Conservation (phyloP, 2,797 vertebrate species). For the Phyllotis vaccarum region DNA sequence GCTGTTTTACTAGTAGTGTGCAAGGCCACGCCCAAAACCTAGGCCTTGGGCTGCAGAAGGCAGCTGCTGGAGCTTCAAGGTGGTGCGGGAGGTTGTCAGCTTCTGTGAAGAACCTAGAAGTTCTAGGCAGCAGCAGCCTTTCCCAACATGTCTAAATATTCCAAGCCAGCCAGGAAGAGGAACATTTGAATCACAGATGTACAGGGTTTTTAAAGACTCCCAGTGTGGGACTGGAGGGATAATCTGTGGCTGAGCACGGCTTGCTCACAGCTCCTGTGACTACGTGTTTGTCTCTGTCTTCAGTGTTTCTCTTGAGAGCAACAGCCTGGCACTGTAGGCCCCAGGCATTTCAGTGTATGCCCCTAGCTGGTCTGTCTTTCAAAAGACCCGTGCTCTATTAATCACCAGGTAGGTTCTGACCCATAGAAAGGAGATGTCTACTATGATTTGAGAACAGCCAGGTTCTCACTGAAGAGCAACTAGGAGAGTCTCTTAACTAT, state of each 20-base stretch:
- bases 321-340: background rate
- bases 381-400: background rate
- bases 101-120: no score
- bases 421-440: background rate
- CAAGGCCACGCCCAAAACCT: no score
- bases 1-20: rapidly evolving
- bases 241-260: background rate
- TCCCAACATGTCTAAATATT: rapidly evolving
- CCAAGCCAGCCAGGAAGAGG: background rate
- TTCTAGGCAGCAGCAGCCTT: background rate
- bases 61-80: rapidly evolving
- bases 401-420: background rate
- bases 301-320: background rate
- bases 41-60: background rate
- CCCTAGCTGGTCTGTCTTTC: background rate
- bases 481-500: background rate
- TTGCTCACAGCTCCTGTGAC: rapidly evolving
- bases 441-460: background rate
- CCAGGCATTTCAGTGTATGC: background rate
- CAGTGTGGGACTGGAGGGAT: background rate
- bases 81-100: no score
- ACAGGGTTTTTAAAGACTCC: background rate
- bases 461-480: background rate
- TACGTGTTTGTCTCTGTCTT: background rate
- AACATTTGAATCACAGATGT: rapidly evolving